These are phyloP conservation scores for Pseudococcus viburni DNA, from an alignment of 2,888 invertebrate genomes.

Conservation along the genomic window DNA sequence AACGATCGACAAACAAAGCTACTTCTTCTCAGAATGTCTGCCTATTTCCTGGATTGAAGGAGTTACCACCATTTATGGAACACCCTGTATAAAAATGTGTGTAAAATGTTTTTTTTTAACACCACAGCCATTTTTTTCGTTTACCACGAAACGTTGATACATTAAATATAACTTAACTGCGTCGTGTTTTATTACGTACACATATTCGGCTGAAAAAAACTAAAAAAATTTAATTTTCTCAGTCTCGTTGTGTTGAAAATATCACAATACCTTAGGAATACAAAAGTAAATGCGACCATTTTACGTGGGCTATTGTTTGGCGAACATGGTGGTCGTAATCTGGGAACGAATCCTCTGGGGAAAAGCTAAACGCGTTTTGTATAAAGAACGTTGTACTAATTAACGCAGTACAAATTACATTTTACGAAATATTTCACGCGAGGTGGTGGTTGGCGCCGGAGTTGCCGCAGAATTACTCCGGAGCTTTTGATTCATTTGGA, in stretches of 20 bases:
- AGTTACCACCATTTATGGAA: too few species aligned
- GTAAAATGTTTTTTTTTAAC: not conserved
- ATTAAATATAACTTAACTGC: constrained; percentile 13
- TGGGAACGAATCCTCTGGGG: constrained; percentile 35
- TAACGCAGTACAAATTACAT: constrained; percentile 47
- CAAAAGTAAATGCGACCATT: constrained; percentile 28
- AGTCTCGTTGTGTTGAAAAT: constrained; percentile 9
- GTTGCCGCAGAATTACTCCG: not conserved
- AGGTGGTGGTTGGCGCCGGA: not conserved
- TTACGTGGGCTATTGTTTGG: constrained; percentile 12
- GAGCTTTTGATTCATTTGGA: constrained; percentile 25
- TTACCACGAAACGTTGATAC: constrained; percentile 10
- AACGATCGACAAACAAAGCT: too few species aligned
- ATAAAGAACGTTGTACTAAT: constrained; percentile 47
- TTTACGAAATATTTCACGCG: constrained; percentile 32
- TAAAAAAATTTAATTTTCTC: constrained; percentile 40
- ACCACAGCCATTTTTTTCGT: not conserved
- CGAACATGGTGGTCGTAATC: constrained; percentile 28
- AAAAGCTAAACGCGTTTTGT: constrained; percentile 42
- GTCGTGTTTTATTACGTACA: not conserved
- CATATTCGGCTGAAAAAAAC: not conserved
- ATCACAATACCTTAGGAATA: constrained; percentile 33
- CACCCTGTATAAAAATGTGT: too few species aligned
- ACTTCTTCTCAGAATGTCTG: too few species aligned
- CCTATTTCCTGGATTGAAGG: too few species aligned